A percentile compares a stretch with the other conserved stretches of the same genome.
Conservation (phyloP, 2,888 invertebrate species). For the Ormyrus nitidulus region DNA sequence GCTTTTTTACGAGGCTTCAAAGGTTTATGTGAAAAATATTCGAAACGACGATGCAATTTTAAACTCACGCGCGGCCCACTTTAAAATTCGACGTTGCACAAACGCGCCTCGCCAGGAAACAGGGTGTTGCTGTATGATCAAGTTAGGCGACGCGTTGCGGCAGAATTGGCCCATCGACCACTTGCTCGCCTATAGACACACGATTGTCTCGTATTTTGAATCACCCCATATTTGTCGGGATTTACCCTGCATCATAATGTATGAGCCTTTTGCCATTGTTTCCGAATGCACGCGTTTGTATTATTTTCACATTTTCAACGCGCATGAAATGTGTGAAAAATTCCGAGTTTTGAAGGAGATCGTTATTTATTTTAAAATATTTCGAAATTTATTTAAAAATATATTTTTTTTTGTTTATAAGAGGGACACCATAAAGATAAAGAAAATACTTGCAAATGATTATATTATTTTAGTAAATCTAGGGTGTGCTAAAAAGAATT, state of each 20-base stretch:
- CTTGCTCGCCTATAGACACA: conserved; percentile 43
- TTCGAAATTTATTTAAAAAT: too few relatives aligned
- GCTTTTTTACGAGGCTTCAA: neutral
- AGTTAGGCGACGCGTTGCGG: conserved; percentile 37
- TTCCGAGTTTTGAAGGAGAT: too few relatives aligned
- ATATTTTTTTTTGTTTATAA: too few relatives aligned
- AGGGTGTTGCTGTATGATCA: conserved; percentile 57
- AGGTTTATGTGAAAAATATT: neutral
- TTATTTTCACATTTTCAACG: neutral
- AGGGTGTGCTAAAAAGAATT: too few relatives aligned
- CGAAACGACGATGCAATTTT: conserved; percentile 1
- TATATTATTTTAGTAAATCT: too few relatives aligned
- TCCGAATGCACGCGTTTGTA: neutral
- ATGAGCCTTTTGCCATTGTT: neutral
- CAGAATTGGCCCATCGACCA: conserved; percentile 40
- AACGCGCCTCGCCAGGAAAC: conserved; percentile 4
- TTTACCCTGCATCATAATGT: conserved; percentile 31
- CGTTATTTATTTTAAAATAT: too few relatives aligned
- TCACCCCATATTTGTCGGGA: neutral
- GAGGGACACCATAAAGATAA: too few relatives aligned
- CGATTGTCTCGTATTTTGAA: conserved; percentile 44
- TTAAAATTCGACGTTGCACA: conserved; percentile 23
- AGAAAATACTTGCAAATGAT: too few relatives aligned
- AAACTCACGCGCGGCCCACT: conserved; percentile 2
- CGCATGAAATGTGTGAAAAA: too few relatives aligned